These are phyloP conservation scores for Pantherophis vulpinus DNA, from an alignment of 2,797 vertebrate genomes.

Conservation along the genomic window DNA sequence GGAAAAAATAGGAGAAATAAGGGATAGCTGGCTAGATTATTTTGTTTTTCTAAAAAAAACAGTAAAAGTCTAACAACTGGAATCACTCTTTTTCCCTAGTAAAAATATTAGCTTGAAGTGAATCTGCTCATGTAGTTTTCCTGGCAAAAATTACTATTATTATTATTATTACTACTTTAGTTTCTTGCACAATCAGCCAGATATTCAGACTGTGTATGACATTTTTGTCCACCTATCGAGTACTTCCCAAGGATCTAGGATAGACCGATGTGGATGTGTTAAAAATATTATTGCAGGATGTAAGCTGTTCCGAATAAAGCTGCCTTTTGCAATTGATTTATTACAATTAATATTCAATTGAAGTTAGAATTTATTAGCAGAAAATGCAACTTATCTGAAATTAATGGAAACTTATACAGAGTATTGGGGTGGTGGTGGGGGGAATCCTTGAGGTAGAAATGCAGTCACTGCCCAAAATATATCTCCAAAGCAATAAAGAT, in stretches of 20 bases:
- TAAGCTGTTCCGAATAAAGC: background rate
- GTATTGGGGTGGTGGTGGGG: background rate
- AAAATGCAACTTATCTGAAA: background rate
- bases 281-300: background rate
- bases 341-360: background rate
- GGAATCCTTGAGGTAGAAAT: background rate
- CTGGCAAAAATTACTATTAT: background rate
- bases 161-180: background rate
- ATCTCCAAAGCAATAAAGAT: constrained; percentile 1
- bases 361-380: background rate
- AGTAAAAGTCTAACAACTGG: background rate
- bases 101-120: background rate
- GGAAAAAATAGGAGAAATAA: too few species aligned
- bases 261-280: background rate
- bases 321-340: background rate
- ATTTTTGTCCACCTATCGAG: background rate
- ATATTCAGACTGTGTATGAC: background rate
- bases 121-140: background rate
- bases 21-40: background rate
- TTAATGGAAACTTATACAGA: background rate
- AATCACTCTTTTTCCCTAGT: background rate
- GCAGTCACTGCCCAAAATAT: background rate
- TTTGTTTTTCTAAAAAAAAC: background rate
- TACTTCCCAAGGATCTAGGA: background rate
- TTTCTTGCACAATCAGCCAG: background rate